These are phyloP conservation scores for Teleiodes luculella DNA, from an alignment of 2,888 invertebrate species.

Conservation along the genomic window DNA sequence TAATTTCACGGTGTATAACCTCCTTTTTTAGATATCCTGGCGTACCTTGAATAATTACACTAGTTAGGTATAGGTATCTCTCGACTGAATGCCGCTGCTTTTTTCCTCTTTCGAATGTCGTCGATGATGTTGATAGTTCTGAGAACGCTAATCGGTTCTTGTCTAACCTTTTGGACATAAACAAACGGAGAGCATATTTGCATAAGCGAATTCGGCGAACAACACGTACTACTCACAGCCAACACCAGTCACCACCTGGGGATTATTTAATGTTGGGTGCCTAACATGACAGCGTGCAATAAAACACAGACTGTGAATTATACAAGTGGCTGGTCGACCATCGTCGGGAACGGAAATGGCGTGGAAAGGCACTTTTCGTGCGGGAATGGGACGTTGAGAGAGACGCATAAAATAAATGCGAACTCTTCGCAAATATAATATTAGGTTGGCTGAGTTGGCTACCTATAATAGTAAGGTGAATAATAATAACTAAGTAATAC, in stretches of 20 bases:
- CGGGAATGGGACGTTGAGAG: not conserved
- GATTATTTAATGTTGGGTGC: conserved; percentile 51
- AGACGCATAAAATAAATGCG: not conserved
- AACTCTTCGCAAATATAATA: not conserved
- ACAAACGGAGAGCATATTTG: conserved; percentile 31
- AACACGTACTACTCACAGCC: conserved; percentile 42
- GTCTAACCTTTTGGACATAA: conserved; percentile 40
- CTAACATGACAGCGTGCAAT: conserved; percentile 43
- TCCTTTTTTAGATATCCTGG: too few species aligned
- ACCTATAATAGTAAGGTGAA: conserved; percentile 1
- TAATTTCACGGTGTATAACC: too few species aligned
- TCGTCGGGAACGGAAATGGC: conserved; percentile 1
- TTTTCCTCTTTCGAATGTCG: conserved; percentile 23
- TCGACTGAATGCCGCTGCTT: conserved; percentile 31
- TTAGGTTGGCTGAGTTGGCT: too few species aligned
- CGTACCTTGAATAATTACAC: too few species aligned
- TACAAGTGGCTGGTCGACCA: conserved; percentile 25
- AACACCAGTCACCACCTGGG: conserved; percentile 35
- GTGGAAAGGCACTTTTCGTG: conserved; percentile 3
- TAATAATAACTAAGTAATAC: conserved; percentile 17
- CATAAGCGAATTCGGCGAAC: conserved; percentile 20
- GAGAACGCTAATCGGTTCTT: conserved; percentile 42
- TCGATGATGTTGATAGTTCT: conserved; percentile 31
- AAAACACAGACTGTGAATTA: conserved; percentile 40
- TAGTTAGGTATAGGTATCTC: conserved; percentile 33